These are phyloP conservation scores for Chondrilla cf. caribensis DNA, from an alignment of 37 sponge, comb jelly and placozoan species.

Conservation along the genomic window DNA sequence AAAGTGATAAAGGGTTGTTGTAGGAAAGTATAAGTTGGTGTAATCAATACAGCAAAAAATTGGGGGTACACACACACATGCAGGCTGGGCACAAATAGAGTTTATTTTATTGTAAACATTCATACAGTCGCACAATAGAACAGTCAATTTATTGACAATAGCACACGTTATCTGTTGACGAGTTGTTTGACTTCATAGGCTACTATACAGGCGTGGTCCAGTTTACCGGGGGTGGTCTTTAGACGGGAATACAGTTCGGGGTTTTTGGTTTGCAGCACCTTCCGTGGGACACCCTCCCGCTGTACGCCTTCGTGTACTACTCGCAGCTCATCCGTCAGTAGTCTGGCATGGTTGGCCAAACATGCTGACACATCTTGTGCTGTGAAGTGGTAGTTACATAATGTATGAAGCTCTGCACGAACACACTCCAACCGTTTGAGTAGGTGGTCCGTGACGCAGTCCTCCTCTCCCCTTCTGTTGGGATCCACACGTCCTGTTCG, in stretches of 20 bases:
- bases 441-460: not conserved
- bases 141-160: not conserved
- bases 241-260: slow-evolving; percentile 60
- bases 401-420: not conserved
- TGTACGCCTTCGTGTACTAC: slow-evolving; percentile 13
- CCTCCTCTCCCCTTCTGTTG: not conserved
- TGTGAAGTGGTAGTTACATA: slow-evolving; percentile 38
- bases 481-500: slow-evolving; percentile 38
- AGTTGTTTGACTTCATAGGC: slow-evolving; percentile 58
- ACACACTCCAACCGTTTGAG: not conserved
- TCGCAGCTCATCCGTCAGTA: slow-evolving; percentile 64
- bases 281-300: slow-evolving; percentile 17
- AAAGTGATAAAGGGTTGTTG: too few relatives aligned
- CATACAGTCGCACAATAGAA: too few relatives aligned
- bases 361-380: slow-evolving; percentile 74
- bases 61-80: too few relatives aligned
- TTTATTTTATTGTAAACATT: too few relatives aligned
- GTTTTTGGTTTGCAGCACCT: slow-evolving; percentile 7
- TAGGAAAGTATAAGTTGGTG: too few relatives aligned
- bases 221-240: slow-evolving; percentile 53
- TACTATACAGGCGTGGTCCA: slow-evolving; percentile 84
- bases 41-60: too few relatives aligned
- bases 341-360: slow-evolving; percentile 46
- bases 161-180: not conserved
- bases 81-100: too few relatives aligned